Conservation (phyloP, 2,113 vertebrate species). For the Sphaerodactylus townsendi region DNA sequence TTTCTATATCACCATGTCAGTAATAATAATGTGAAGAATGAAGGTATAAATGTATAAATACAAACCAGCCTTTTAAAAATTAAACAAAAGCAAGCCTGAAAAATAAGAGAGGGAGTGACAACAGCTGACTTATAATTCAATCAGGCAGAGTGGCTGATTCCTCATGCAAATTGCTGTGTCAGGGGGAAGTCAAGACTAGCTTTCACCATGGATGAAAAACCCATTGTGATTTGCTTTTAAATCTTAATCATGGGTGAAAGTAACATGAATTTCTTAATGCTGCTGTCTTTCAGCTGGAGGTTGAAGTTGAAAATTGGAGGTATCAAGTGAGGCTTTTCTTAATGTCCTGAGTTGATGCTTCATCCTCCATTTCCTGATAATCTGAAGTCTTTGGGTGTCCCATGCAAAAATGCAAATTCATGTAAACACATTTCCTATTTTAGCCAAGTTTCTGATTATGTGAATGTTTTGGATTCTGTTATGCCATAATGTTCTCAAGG, state of each 20-base stretch:
- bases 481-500: neutral
- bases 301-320: too few relatives aligned
- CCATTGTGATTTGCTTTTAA: neutral
- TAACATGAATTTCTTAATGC: too few relatives aligned
- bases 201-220: too few relatives aligned
- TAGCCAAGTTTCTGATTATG: neutral
- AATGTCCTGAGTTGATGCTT: too few relatives aligned
- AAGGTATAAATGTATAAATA: neutral
- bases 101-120: neutral
- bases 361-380: neutral
- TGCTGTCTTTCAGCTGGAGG: too few relatives aligned
- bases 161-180: neutral
- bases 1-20: too few relatives aligned
- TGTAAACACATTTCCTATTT: neutral
- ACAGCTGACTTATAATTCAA: neutral
- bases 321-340: too few relatives aligned
- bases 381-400: neutral
- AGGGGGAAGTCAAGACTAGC: neutral
- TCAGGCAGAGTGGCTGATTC: neutral
- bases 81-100: too few relatives aligned
- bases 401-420: neutral
- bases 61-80: neutral
- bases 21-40: neutral
- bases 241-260: neutral
- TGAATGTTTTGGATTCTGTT: neutral